phyloP scores from a whole-genome alignment of 2,888 invertebrate species.

The Coelogynopora nodosa region DNA sequence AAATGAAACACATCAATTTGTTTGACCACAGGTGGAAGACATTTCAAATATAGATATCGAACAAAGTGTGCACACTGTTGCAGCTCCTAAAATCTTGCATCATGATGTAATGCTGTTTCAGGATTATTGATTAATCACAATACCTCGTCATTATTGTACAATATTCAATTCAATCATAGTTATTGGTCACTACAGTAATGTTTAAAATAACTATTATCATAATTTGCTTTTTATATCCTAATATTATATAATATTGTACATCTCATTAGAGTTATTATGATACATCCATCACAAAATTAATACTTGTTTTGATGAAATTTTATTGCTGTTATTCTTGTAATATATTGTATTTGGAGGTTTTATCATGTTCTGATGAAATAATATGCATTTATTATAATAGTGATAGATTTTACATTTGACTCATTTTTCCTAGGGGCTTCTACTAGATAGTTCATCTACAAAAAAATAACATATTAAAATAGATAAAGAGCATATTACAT shows the following conservation, averaged over 20 bases:
- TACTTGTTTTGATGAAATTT: conserved; percentile 2
- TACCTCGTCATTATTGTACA: background rate
- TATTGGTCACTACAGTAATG: background rate
- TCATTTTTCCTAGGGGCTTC: background rate
- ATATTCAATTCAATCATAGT: background rate
- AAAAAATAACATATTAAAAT: background rate
- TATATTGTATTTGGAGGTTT: background rate
- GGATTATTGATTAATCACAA: background rate
- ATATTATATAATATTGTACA: background rate
- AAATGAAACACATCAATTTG: background rate
- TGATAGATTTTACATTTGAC: background rate
- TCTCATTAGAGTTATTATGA: conserved; percentile 27
- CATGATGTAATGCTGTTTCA: background rate
- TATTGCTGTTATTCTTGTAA: background rate
- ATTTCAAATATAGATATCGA: background rate
- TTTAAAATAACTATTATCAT: conserved; percentile 26
- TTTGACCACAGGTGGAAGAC: background rate
- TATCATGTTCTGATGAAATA: background rate
- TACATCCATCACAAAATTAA: conserved; percentile 11
- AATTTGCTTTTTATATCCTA: conserved; percentile 27
- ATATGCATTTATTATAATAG: background rate
- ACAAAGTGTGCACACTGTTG: background rate
- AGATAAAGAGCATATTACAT: too few relatives aligned
- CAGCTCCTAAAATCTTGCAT: background rate
- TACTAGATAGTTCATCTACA: background rate